These are phyloP conservation scores for Neoascia interrupta DNA, from an alignment of 2,888 invertebrate genomes.

Conservation along the genomic window DNA sequence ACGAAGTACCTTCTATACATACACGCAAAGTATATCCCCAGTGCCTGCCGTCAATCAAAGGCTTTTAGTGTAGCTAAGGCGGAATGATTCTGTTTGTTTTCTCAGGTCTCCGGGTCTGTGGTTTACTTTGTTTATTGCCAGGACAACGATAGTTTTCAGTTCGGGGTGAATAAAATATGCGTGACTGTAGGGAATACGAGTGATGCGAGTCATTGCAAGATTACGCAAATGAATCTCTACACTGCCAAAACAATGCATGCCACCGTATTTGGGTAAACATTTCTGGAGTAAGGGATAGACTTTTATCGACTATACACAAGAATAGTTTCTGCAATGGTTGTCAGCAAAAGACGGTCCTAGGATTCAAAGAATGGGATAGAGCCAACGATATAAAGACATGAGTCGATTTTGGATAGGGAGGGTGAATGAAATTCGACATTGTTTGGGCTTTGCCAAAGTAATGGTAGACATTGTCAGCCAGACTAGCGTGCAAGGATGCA, in stretches of 20 bases:
- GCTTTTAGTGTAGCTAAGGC: slow-evolving; percentile 21
- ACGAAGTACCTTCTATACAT: not conserved
- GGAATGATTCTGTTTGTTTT: slow-evolving; percentile 24
- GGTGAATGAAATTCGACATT: slow-evolving; percentile 25
- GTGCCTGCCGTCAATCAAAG: slow-evolving; percentile 1
- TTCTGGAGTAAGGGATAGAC: slow-evolving; percentile 31
- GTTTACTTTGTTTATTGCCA: slow-evolving; percentile 9
- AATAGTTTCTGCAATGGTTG: slow-evolving; percentile 3
- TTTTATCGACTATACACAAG: slow-evolving; percentile 65
- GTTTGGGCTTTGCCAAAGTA: slow-evolving; percentile 37
- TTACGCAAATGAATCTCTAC: slow-evolving; percentile 52
- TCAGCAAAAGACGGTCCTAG: not conserved
- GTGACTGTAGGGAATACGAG: slow-evolving; percentile 27
- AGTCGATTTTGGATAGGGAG: too few relatives aligned
- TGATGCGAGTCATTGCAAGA: slow-evolving; percentile 2
- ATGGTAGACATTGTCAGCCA: slow-evolving; percentile 14
- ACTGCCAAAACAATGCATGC: slow-evolving; percentile 42
- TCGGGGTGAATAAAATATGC: slow-evolving; percentile 43
- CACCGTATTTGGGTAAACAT: slow-evolving; percentile 10
- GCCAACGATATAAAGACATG: too few relatives aligned
- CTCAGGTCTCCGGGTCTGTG: slow-evolving; percentile 15
- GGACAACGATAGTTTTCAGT: slow-evolving; percentile 14
- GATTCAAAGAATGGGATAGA: not conserved
- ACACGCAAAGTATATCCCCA: not conserved
- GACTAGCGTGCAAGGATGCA: slow-evolving; percentile 7